Evolutionary conservation across 2,888 invertebrate genomes (phyloP).

Genomic region (Ormyrus thymus): DNA sequence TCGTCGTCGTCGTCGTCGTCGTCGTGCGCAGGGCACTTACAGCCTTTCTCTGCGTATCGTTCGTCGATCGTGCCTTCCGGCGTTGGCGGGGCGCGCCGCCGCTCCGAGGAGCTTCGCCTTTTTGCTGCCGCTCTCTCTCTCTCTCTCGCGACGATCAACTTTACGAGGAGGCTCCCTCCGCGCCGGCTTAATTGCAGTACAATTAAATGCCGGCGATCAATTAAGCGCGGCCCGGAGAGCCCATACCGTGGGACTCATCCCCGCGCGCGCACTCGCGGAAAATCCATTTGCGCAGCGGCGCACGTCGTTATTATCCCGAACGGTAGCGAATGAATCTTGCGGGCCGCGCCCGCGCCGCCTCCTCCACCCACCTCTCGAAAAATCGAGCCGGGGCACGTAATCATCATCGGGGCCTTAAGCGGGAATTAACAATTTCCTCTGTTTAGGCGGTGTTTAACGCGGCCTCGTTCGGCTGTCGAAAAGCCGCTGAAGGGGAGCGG

Average conservation of each 20-base stretch:
- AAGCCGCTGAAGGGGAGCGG: not conserved
- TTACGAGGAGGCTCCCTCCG: not conserved
- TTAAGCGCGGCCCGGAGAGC: constrained; percentile 36
- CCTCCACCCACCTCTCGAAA: not conserved
- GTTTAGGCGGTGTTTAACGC: not conserved
- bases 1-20: not conserved
- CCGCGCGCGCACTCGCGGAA: not conserved
- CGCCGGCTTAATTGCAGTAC: constrained; percentile 53
- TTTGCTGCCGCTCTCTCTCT: no score
- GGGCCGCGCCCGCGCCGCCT: constrained; percentile 26
- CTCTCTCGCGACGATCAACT: no score
- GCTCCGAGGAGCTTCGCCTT: no score
- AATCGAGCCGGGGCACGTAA: not conserved
- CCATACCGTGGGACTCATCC: constrained; percentile 31
- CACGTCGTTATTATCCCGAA: no score
- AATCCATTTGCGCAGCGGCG: no score
- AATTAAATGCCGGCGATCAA: constrained; percentile 56
- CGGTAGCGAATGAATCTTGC: constrained; percentile 22
- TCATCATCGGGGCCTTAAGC: not conserved
- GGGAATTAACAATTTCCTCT: constrained; percentile 37
- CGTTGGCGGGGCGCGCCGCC: constrained; percentile 2
- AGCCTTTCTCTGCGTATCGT: not conserved
- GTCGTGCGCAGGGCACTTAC: not conserved
- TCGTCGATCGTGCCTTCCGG: constrained; percentile 22
- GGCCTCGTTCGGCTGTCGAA: not conserved